Evolutionary conservation across 2,797 vertebrate genomes (phyloP).

Genomic region (Sternotherus odoratus): DNA sequence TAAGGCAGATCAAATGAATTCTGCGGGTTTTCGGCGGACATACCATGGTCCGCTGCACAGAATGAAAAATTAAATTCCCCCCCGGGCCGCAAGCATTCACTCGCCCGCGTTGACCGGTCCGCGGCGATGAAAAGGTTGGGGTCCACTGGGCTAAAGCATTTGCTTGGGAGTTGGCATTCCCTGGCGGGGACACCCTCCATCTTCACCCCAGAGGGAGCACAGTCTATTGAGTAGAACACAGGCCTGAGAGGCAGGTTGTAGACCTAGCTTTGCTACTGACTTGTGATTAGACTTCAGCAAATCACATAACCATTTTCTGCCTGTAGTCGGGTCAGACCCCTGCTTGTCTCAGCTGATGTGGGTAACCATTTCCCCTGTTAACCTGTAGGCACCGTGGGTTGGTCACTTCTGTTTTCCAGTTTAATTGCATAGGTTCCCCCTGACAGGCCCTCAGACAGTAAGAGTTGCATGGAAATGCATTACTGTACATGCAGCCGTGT

Average conservation of each 20-base stretch:
- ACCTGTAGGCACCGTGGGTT: neutral
- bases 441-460: neutral
- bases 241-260: too few relatives aligned
- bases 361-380: neutral
- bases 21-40: too few relatives aligned
- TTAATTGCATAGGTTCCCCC: too few relatives aligned
- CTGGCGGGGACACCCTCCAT: neutral
- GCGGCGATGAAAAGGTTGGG: too few relatives aligned
- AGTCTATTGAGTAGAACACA: rapidly evolving
- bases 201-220: neutral
- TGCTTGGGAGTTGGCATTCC: neutral
- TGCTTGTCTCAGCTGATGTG: neutral
- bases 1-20: too few relatives aligned
- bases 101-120: too few relatives aligned
- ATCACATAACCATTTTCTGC: neutral
- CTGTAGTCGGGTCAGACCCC: neutral
- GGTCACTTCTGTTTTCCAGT: neutral
- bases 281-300: neutral
- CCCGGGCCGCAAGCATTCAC: too few relatives aligned
- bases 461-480: neutral
- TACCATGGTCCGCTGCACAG: too few relatives aligned
- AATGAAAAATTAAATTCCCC: too few relatives aligned
- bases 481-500: neutral
- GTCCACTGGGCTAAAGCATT: too few relatives aligned
- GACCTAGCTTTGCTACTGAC: neutral